phyloP scores from a whole-genome alignment of 1,140 invertebrate genomes.

The Campoletis sonorensis region DNA sequence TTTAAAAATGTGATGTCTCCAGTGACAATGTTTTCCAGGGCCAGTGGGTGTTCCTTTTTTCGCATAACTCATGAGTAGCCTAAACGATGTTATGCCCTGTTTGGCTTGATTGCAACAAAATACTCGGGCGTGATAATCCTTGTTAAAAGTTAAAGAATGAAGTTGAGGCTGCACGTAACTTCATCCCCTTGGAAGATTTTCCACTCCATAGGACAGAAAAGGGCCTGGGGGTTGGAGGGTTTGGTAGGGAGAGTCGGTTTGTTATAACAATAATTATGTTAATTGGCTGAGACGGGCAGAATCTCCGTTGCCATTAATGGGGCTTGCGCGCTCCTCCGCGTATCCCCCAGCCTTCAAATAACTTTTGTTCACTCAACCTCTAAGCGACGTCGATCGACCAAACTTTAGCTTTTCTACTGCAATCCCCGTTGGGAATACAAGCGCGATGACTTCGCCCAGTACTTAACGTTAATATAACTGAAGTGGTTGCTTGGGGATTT shows the following conservation, averaged over 20 bases:
- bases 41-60: background rate
- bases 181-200: background rate
- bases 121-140: slow-evolving; percentile 50
- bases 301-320: slow-evolving; percentile 64
- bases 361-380: slow-evolving; percentile 33
- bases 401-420: slow-evolving; percentile 35
- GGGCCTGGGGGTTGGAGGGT: background rate
- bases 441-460: slow-evolving; percentile 13
- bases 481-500: slow-evolving; percentile 21
- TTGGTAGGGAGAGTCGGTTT: slow-evolving; percentile 50
- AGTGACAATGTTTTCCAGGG: background rate
- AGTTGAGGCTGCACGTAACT: slow-evolving; percentile 13
- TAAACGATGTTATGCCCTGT: background rate
- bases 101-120: slow-evolving; percentile 41
- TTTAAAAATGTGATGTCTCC: background rate
- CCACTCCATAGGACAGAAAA: background rate
- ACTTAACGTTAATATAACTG: slow-evolving; percentile 35
- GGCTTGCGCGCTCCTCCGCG: slow-evolving; percentile 17
- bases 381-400: slow-evolving; percentile 23
- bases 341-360: slow-evolving; percentile 5
- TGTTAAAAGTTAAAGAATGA: slow-evolving; percentile 10
- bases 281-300: slow-evolving; percentile 63
- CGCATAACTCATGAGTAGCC: background rate
- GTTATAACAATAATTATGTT: slow-evolving; percentile 69
- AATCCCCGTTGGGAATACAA: slow-evolving; percentile 16